Base-by-base conservation (phyloP, 1,140 invertebrate species). In the Drosophila simulans region DNA sequence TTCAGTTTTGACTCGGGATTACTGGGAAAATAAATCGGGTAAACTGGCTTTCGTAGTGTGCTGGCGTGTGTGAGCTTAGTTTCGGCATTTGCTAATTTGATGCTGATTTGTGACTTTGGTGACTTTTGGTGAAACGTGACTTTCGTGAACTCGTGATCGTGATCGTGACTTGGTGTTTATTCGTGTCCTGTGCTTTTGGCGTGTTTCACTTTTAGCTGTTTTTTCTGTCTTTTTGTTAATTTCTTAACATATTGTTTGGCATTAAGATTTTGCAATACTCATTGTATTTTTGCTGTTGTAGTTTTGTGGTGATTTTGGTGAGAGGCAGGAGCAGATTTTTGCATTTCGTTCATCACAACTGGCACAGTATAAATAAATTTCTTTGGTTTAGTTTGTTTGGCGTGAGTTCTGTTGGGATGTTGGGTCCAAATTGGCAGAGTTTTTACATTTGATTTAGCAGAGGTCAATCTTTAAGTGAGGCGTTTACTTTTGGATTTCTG, bases 81-180 rank as follows among this genome's bases (percentile, higher is more conserved):
- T 55, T 64, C 25, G 70, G 52, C 70, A 45, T 35, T 69, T 52
- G 46, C 71, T 73, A 74, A 55, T 74, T 55, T 25, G 15, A 60
- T 60, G 46, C 69, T 74, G 71, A 74, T 55, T 73, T 31, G 71
- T 74, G 66, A 68, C 40, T 25, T 54, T 49, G 43, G 60, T 54
- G 45, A 65, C 48, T 58, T 62, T 69, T 62, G 52, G 77, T 84
- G 78, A 80, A 31, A 55, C 51, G 72, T 75, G 72, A 75, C 55
- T 59, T 71, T 80, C 42, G 63, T 74, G 56, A 68, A 54, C 64
- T 80, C 37, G 63, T 74, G 56, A 68, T 74, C 43, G 54, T 80
- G 54, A 75, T 56, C 49, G 49, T 52, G 49, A 52, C 40, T 51
- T 77, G 66, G 51, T 66, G 55, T 66, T 79, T 42, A 31, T 73